phyloP scores from a whole-genome alignment of 2,888 invertebrate species.

The Sarcophaga carnaria region DNA sequence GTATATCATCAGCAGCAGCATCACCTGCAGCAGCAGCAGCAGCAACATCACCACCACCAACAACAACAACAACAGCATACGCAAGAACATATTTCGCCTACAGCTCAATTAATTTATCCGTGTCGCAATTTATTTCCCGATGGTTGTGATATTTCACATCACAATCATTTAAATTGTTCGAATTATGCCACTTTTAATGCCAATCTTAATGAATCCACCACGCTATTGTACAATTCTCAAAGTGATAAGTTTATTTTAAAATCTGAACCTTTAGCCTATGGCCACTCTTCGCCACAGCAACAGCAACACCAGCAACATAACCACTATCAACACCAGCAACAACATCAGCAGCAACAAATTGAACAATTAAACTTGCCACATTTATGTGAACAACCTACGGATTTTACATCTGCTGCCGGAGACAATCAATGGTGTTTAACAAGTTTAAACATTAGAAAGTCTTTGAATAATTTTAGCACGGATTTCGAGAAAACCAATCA shows the following conservation, averaged over 20 bases:
- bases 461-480: slow-evolving; percentile 50
- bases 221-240: slow-evolving; percentile 51
- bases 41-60: slow-evolving; percentile 20
- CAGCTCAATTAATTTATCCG: slow-evolving; percentile 75
- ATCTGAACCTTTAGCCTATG: slow-evolving; percentile 62
- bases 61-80: slow-evolving; percentile 15
- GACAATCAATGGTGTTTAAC: slow-evolving; percentile 57
- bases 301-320: not conserved
- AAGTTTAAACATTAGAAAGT: slow-evolving; percentile 43
- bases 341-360: slow-evolving; percentile 6
- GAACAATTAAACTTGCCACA: slow-evolving; percentile 1
- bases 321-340: slow-evolving; percentile 41
- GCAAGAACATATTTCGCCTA: slow-evolving; percentile 47
- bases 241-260: slow-evolving; percentile 66
- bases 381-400: not conserved
- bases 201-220: slow-evolving; percentile 54
- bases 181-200: slow-evolving; percentile 56
- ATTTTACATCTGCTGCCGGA: not conserved
- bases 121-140: slow-evolving; percentile 78
- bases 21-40: slow-evolving; percentile 1
- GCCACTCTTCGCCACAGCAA: slow-evolving; percentile 26
- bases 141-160: slow-evolving; percentile 77
- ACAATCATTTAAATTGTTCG: slow-evolving; percentile 62
- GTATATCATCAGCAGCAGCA: slow-evolving; percentile 23
- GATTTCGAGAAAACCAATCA: slow-evolving; percentile 34